phyloP scores from a whole-genome alignment of 2,888 invertebrate species.

The Drosophila mimetica region DNA sequence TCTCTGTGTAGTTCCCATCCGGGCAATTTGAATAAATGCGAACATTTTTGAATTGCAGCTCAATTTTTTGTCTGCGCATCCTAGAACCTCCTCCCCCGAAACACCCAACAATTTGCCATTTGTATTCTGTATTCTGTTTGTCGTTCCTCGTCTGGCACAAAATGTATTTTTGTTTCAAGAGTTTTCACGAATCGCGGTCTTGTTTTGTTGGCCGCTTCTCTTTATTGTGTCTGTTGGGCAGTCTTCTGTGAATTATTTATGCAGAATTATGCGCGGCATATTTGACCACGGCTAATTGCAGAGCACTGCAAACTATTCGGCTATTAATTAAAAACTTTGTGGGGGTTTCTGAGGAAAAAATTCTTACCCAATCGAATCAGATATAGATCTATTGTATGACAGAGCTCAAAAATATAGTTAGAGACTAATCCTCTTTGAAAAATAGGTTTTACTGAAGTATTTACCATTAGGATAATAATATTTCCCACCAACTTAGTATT shows the following conservation, averaged over 20 bases:
- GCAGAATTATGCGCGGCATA: constrained; percentile 49
- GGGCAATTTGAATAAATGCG: constrained; percentile 66
- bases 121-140: constrained; percentile 26
- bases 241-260: constrained; percentile 61
- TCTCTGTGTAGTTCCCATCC: constrained; percentile 23
- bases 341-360: not conserved
- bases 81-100: constrained; percentile 1
- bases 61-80: constrained; percentile 24
- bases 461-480: too few species aligned
- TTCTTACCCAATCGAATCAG: too few species aligned
- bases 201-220: constrained; percentile 44
- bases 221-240: constrained; percentile 56
- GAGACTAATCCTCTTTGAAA: too few species aligned
- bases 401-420: too few species aligned
- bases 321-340: constrained; percentile 40
- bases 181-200: constrained; percentile 13
- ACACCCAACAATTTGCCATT: constrained; percentile 5
- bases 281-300: constrained; percentile 61
- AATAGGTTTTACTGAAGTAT: too few species aligned
- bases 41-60: constrained; percentile 57
- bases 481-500: too few species aligned
- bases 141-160: constrained; percentile 29
- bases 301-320: constrained; percentile 48
- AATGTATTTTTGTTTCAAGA: constrained; percentile 55
- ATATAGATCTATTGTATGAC: too few species aligned